phyloP scores from a whole-genome alignment of 2,113 vertebrate genomes.

The rabbit (Oryctolagus cuniculus) region mOryCun1.1 NC_091441.1:27215001-27215500 shows the following conservation, averaged over 20 bases:
- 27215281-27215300: constrained; percentile 14
- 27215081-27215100: not conserved
- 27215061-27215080: constrained; percentile 4
- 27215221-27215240: not conserved
- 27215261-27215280: not conserved
- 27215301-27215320: constrained; percentile 21
- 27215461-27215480: not conserved
- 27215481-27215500: not conserved
- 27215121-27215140: not conserved
- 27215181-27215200: not conserved
- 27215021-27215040: not conserved
- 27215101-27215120: not conserved
- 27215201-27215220: not conserved
- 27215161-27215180: not conserved
- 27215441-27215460: constrained; percentile 30
- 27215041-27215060: not conserved
- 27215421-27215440: not conserved
- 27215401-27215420: not conserved
- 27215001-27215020: not conserved
- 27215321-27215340: not conserved
- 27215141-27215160: not conserved
- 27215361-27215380: constrained; percentile 42
- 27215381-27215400: constrained; percentile 56
- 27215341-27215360: constrained; percentile 17
- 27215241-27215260: not conserved